Percentiles rank a stretch among this genome's conserved stretches.
Evolutionary conservation across 1,140 invertebrate genomes (phyloP).

Genomic region (Atta colombica): DNA sequence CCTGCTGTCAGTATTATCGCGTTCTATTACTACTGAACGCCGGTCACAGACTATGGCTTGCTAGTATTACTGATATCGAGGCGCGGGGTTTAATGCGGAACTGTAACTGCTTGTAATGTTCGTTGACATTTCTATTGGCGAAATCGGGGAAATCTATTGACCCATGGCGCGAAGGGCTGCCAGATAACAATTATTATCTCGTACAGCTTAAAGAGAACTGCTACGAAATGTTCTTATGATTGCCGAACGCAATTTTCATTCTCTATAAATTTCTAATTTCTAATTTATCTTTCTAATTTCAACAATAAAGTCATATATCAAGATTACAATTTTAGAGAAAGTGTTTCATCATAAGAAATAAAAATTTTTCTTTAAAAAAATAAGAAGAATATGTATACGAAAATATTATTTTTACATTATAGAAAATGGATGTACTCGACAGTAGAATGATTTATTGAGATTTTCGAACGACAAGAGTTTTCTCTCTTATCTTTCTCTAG

Average conservation of each 20-base stretch:
- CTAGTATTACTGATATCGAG: constrained; percentile 46
- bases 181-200: constrained; percentile 42
- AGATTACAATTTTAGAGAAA: neutral
- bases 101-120: constrained; percentile 53
- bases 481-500: neutral
- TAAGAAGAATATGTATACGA: neutral
- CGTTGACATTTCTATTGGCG: constrained; percentile 60
- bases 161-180: neutral
- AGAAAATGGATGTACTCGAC: neutral
- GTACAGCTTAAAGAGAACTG: constrained; percentile 1
- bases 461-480: constrained; percentile 25
- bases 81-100: constrained; percentile 23
- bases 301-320: neutral
- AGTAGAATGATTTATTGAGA: constrained; percentile 64
- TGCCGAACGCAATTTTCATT: neutral
- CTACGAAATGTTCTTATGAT: neutral
- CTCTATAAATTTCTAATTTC: neutral
- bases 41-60: constrained; percentile 29
- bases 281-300: neutral
- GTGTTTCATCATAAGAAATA: neutral
- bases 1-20: constrained; percentile 58
- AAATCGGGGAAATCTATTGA: constrained; percentile 43
- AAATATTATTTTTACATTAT: constrained; percentile 12
- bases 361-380: neutral
- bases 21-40: constrained; percentile 33